Evolutionary conservation across 1,140 invertebrate species (phyloP).

Genomic region (Wiebesia pumilae): DNA sequence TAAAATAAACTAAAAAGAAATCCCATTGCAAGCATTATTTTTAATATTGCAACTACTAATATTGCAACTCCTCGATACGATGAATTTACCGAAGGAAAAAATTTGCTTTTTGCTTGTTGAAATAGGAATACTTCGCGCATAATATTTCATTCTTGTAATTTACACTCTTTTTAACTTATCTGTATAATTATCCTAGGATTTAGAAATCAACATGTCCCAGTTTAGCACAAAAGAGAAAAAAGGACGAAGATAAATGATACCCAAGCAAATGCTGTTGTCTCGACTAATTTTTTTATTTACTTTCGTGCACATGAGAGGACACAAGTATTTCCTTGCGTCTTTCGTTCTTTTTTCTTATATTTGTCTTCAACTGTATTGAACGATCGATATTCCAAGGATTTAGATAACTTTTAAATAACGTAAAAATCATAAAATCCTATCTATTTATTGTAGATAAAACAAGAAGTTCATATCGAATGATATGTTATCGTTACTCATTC

Average conservation of each 20-base stretch:
- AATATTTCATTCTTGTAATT: too few species aligned
- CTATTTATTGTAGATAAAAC: too few species aligned
- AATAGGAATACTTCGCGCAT: too few species aligned
- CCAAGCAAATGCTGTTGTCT: conserved; percentile 25
- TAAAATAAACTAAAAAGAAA: too few species aligned
- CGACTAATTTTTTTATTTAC: conserved; percentile 24
- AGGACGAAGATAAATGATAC: conserved; percentile 25
- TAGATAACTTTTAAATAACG: neutral
- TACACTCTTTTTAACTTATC: too few species aligned
- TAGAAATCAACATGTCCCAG: neutral
- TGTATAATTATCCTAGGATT: neutral
- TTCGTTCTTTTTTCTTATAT: neutral
- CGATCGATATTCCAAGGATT: neutral
- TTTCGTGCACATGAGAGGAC: neutral
- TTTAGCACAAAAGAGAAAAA: neutral
- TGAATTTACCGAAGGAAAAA: too few species aligned
- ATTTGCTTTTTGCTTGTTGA: too few species aligned
- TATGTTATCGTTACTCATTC: too few species aligned
- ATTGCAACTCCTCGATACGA: too few species aligned
- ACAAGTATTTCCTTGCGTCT: neutral
- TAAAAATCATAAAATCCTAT: neutral
- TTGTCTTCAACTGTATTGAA: neutral
- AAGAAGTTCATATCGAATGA: too few species aligned
- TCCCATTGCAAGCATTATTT: too few species aligned
- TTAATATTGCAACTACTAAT: too few species aligned